Conservation (phyloP, 2,797 vertebrate genomes). For the Sparidentex hasta region DNA sequence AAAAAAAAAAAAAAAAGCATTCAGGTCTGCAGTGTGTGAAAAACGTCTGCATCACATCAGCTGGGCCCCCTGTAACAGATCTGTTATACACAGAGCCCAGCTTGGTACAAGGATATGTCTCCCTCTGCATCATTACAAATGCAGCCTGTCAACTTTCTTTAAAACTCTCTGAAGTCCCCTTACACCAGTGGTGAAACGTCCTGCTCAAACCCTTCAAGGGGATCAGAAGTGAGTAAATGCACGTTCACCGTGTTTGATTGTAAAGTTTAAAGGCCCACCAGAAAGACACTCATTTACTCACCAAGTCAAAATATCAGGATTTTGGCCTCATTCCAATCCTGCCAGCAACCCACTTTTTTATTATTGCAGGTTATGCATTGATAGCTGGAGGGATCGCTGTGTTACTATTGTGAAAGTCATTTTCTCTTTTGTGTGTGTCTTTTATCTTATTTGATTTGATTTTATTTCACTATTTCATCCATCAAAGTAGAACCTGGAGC, state of each 20-base stretch:
- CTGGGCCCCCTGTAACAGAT: constrained; percentile 20
- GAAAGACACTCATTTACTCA: constrained; percentile 5
- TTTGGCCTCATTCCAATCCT: not conserved
- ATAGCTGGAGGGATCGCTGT: not conserved
- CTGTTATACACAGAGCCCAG: not conserved
- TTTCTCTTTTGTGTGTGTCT: not conserved
- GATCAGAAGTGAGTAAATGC: constrained; percentile 10
- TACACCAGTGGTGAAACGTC: not conserved
- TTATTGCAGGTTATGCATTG: constrained; percentile 12
- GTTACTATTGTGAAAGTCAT: too few relatives aligned
- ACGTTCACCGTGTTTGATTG: not conserved
- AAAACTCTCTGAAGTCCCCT: too few relatives aligned
- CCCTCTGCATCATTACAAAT: not conserved
- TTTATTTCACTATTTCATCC: not conserved
- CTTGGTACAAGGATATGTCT: constrained; percentile 10
- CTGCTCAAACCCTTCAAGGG: not conserved
- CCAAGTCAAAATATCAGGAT: not conserved
- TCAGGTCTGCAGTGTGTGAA: not conserved
- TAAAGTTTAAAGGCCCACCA: not conserved
- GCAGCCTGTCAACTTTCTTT: not conserved
- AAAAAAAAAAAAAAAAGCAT: too few relatives aligned
- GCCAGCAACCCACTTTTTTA: constrained; percentile 10
- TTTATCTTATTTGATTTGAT: not conserved
- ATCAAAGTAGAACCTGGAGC: not conserved
- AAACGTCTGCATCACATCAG: constrained; percentile 1